These are phyloP conservation scores for Drosophila nr. medialis DNA, from an alignment of 2,888 invertebrate genomes.

Conservation along the genomic window DNA sequence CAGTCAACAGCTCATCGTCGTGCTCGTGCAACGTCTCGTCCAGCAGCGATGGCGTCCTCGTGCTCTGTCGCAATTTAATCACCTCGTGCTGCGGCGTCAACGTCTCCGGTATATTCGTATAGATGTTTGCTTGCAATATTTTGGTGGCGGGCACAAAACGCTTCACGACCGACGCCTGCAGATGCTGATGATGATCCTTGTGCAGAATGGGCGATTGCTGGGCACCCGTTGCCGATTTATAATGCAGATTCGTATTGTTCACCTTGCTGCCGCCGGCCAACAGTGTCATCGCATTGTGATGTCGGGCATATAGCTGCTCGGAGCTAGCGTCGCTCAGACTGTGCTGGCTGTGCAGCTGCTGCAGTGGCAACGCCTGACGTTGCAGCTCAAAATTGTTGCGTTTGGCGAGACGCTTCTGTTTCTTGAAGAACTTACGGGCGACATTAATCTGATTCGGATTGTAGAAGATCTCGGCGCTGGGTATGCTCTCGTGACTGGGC, in stretches of 20 bases:
- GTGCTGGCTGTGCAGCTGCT: constrained; percentile 83
- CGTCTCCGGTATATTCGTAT: constrained; percentile 88
- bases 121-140: constrained; percentile 86
- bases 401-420: constrained; percentile 91
- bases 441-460: constrained; percentile 97
- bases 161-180: constrained; percentile 52
- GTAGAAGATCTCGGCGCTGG: constrained; percentile 92
- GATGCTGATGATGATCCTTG: constrained; percentile 27
- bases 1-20: constrained; percentile 70
- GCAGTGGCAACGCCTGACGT: constrained; percentile 84
- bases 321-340: constrained; percentile 86
- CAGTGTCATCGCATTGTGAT: constrained; percentile 85
- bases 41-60: constrained; percentile 66
- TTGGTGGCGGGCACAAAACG: constrained; percentile 69
- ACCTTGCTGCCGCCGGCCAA: constrained; percentile 91
- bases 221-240: constrained; percentile 50
- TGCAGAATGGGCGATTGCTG: constrained; percentile 9
- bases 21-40: constrained; percentile 82
- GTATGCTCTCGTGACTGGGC: constrained; percentile 73
- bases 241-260: constrained; percentile 92
- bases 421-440: constrained; percentile 96
- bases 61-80: constrained; percentile 76
- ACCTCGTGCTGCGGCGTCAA: constrained; percentile 87
- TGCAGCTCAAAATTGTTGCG: constrained; percentile 89
- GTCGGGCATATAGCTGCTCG: constrained; percentile 82